phyloP scores from a whole-genome alignment of 1,140 invertebrate genomes.

The Lasioglossum albipes region DNA sequence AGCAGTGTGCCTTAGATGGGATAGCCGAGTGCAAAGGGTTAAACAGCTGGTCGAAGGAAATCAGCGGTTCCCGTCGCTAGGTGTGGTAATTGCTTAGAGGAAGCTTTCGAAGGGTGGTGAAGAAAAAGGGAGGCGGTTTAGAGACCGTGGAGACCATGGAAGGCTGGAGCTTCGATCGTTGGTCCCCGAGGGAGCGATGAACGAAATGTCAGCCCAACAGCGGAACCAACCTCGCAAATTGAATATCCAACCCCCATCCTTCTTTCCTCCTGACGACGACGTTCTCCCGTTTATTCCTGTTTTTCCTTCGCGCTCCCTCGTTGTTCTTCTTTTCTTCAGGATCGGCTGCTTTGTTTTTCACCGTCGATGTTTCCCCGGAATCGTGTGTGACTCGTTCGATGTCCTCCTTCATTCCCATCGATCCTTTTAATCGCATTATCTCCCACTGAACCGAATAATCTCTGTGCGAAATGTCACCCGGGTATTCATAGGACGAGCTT shows the following conservation, averaged over 20 bases:
- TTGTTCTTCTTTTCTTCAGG: too few relatives aligned
- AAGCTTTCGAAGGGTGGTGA: neutral
- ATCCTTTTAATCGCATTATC: neutral
- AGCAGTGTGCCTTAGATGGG: too few relatives aligned
- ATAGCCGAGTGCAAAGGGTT: too few relatives aligned
- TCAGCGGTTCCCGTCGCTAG: slow-evolving; percentile 1
- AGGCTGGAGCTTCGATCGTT: slow-evolving; percentile 56
- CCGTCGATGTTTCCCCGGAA: neutral
- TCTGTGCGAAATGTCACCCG: neutral
- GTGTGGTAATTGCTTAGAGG: slow-evolving; percentile 23
- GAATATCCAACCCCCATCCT: slow-evolving; percentile 64
- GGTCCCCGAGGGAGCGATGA: slow-evolving; percentile 66
- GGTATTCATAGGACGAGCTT: neutral
- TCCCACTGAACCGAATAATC: neutral
- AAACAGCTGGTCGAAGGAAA: slow-evolving; percentile 19
- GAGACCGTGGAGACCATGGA: slow-evolving; percentile 47
- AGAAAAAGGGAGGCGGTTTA: slow-evolving; percentile 27
- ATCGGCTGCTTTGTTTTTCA: neutral
- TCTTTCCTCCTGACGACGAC: neutral
- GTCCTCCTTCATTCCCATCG: neutral
- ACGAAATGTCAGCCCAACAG: slow-evolving; percentile 72
- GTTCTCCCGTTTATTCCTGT: neutral
- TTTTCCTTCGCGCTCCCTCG: neutral
- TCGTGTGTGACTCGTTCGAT: slow-evolving; percentile 2
- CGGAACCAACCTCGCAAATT: slow-evolving; percentile 70